Base-by-base conservation (phyloP, 2,888 invertebrate species). In the Lithophane leautieri region DNA sequence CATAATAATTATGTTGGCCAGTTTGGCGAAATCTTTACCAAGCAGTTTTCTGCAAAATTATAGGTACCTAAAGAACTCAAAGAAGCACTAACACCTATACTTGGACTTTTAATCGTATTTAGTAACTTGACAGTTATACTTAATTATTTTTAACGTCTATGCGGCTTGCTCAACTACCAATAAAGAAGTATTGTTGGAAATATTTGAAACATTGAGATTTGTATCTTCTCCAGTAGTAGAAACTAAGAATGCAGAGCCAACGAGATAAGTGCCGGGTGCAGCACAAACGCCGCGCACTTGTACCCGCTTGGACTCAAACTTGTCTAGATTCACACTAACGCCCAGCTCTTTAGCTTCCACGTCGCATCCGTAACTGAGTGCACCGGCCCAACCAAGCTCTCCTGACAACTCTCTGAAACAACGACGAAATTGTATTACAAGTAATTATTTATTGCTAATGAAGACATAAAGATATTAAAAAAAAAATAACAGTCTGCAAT, bases 251-350 rank as follows among this genome's bases (percentile, higher is more conserved):
- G 97, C 97, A 19, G 97, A 96, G 66, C 97, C 97, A 78, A 98
- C 95, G 86, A 97, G 97, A 92, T 97, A 98, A 11, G 97, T 97
- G 76, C 98, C 98, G 52, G 98, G 97, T 56, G 97, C 94, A 44
- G 97, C 97, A 85, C 97, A 95, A 78, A 97, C 95, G 28, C 97
- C 97, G 73, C 97, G 95, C 90, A 98, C 97, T 90, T 95, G 95
- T 86, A 98, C 95, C 87, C 96, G 96, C 85, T 96, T 96, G 81
- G 94, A 90, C 86, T 94, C 94, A 88, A 97, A 97, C 84, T 97
- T 95, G 87, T 95, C 95, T 85, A 97, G 91, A 50, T 85, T 91
- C 81, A 93, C 96, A 89, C 92, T 93, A 86, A 92, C 96, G 84
- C 91, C 97, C 84, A 89, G 93, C 90, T 90, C 96, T 56, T 90